Base-by-base conservation (phyloP, 2,888 invertebrate genomes). In the Oasisia sp. region DNA sequence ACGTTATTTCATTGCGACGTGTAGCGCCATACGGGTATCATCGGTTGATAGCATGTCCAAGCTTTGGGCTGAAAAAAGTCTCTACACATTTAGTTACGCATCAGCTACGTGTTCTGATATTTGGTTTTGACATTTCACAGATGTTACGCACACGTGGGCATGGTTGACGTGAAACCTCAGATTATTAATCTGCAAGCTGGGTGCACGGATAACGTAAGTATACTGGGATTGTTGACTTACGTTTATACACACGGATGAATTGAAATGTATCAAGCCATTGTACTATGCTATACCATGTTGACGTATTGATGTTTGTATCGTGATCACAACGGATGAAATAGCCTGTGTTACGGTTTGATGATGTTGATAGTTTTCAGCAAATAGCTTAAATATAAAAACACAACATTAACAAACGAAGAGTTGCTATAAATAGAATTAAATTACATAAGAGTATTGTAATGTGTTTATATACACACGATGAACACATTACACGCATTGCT, bases 91-190 rank as follows among this genome's bases (percentile, higher is more conserved):
- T n/a, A n/a, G n/a, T n/a, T 27, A 74, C 27, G 27, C 74, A n/a
- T 74, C 74, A 74, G n/a, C 14, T 74, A 27, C 74, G 27, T 74
- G 3, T 4, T 3, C 74, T 74, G 74, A 74, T 74, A 74, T 74
- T 27, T 74, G 74, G 19, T 74, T 74, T 74, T 74, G 32, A 44
- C 44, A 7, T 90, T 32, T n/a, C 44, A 44, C 44, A 90, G 90
- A 44, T 91, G 91, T 45, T 50, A 91, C n/a, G 45, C 91, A 14
- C 27, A 45, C 11, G 50, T 91, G 32, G 91, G 91, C 12, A 44
- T 38, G 32, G 45, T 91, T 27, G 38, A 32, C 32, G 14, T 0
- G 19, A 91, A 27, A 91, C 91, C 91, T 14, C 91, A 91, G 50
- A 8, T 4, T 32, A 14, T 91, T 45, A 91, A 91, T 91, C 91